Evolutionary conservation across 2,113 vertebrate genomes (phyloP), one percentile per base, ranked within the genome.

Genomic region (Paedocypris sp.): DNA sequence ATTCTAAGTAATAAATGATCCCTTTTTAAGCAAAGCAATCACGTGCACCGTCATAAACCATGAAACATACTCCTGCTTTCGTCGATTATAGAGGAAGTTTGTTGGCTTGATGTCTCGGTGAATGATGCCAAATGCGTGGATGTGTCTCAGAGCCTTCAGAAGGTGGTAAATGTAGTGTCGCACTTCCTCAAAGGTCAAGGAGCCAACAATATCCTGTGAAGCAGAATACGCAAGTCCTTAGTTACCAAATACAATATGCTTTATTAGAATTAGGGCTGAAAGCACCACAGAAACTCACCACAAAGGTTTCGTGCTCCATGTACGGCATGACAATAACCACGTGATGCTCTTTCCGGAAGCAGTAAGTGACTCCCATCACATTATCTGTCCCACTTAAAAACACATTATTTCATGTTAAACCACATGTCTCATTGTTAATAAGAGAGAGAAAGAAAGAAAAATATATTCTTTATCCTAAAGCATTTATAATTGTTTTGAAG

Each of bases 321-420:
- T 96, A 99, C 0, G 95, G 94, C 95, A 99, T 99, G 48, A 94
- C 88, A 61, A 99, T 94, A 76, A 99, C 93, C 60, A 95, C 91
- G 0, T 97, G 91, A 66, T 98, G 93, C 20, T 95, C 90, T 45
- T 91, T 94, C 75, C 95, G 87, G 74, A 96, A 93, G 84, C 95
- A 97, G 53, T 90, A 96, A 4, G 90, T 92, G 66, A 92, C 90
- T 70, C 92, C 94, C 83, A 98, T 97, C 64, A 99, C 95, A 19
- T 96, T 96, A 60, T 99, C 93, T 75, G 83, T 86, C 39, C 95
- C 94, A 49, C 95, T 12, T 3, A 41, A 41, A 41, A 4, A 4
- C 1, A 39, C 3, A n/a, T 10, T 23, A 36, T 32, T 8, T 25
- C 13, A n/a, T 19, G 6, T 2, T 12, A 12, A 50, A 50, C 11